These are phyloP conservation scores for Zaprionus ghesquierei DNA, from an alignment of 1,140 invertebrate species.

Conservation along the genomic window DNA sequence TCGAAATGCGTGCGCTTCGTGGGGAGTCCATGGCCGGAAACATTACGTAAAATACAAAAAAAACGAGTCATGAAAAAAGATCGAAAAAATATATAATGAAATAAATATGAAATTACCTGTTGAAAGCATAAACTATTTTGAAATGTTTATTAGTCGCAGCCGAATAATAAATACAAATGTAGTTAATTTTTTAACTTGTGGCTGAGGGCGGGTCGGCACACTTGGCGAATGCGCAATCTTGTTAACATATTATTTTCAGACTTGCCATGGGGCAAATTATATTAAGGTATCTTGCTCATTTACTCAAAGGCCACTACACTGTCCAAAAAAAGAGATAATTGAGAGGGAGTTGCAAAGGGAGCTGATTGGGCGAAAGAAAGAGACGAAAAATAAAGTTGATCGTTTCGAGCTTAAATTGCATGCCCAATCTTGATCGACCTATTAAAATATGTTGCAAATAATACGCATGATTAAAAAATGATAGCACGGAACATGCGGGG, in stretches of 20 bases:
- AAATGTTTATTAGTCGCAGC: slow-evolving; percentile 22
- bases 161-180: slow-evolving; percentile 31
- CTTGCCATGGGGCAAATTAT: slow-evolving; percentile 20
- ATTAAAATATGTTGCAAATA: slow-evolving; percentile 43
- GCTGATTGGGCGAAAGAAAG: neutral
- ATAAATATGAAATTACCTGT: slow-evolving; percentile 11
- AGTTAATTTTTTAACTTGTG: slow-evolving; percentile 33
- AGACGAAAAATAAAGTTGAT: neutral
- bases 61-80: neutral
- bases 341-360: neutral
- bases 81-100: slow-evolving; percentile 14
- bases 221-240: slow-evolving; percentile 41
- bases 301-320: slow-evolving; percentile 17
- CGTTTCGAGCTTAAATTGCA: slow-evolving; percentile 45
- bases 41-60: neutral
- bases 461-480: slow-evolving; percentile 58
- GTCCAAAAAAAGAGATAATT: neutral
- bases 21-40: slow-evolving; percentile 34
- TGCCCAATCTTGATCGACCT: slow-evolving; percentile 11
- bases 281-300: slow-evolving; percentile 35
- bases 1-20: slow-evolving; percentile 37
- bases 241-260: slow-evolving; percentile 23
- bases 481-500: slow-evolving; percentile 25
- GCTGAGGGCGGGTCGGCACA: slow-evolving; percentile 18
- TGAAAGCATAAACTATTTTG: slow-evolving; percentile 34